Evolutionary conservation across 2,888 invertebrate species (phyloP).

Genomic region (Sinopyrophorus schimmeli): DNA sequence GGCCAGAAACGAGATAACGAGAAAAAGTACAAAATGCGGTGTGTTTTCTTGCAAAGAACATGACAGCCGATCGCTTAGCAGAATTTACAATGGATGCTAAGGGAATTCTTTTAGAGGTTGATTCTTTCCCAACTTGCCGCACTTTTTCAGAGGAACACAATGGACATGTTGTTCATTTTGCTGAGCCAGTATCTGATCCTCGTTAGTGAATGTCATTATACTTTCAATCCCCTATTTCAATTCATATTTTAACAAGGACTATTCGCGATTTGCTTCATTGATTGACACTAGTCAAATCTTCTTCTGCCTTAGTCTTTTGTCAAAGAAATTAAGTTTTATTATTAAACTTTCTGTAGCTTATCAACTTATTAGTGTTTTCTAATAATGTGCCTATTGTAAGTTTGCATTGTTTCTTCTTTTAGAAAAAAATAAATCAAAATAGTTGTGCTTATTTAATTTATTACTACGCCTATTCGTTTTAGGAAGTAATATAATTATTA

Average conservation of each 20-base stretch:
- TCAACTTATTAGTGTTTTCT: no score
- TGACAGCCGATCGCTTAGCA: constrained; percentile 35
- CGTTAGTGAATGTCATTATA: constrained; percentile 24
- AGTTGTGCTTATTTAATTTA: no score
- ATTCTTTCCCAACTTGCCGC: constrained; percentile 25
- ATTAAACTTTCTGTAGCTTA: no score
- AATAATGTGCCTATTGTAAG: no score
- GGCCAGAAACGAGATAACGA: constrained; percentile 27
- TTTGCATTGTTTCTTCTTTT: no score
- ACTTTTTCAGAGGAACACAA: constrained; percentile 28
- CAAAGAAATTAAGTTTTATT: no score
- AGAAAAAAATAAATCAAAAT: no score
- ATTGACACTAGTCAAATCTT: not conserved
- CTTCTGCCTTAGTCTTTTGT: not conserved
- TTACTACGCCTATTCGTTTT: no score
- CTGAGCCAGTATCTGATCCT: constrained; percentile 21
- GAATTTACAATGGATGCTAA: constrained; percentile 34
- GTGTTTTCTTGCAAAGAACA: constrained; percentile 36
- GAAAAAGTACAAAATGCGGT: constrained; percentile 38
- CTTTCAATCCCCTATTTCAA: constrained; percentile 23
- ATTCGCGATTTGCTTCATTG: constrained; percentile 12
- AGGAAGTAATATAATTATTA: no score
- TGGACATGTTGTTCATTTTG: constrained; percentile 24
- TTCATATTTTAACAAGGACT: constrained; percentile 20
- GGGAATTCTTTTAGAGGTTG: constrained; percentile 27